These are phyloP conservation scores for Eutolmus rufibarbis DNA, from an alignment of 2,888 invertebrate genomes.

Conservation along the genomic window DNA sequence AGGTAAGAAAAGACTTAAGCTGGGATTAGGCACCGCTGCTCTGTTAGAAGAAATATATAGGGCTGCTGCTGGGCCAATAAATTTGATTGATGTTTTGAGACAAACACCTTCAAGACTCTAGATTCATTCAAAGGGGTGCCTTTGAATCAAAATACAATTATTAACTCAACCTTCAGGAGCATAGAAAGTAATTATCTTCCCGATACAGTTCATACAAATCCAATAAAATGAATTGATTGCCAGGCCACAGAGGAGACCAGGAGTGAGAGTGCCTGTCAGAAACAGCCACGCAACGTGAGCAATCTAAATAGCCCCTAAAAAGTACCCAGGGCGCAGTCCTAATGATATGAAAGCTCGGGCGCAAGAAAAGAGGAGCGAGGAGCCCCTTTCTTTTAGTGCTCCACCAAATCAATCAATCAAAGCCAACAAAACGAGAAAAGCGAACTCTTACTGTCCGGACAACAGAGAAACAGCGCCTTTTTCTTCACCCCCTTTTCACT, in stretches of 20 bases:
- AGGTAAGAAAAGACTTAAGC: background rate
- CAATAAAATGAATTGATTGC: background rate
- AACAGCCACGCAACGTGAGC: background rate
- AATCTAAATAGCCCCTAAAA: background rate
- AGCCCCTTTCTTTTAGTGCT: background rate
- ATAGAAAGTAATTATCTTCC: background rate
- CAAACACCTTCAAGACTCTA: background rate
- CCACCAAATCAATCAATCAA: slow-evolving; percentile 13
- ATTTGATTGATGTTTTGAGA: background rate
- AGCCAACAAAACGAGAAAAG: background rate
- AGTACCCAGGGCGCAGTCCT: background rate
- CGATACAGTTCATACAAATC: background rate
- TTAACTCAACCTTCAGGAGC: background rate
- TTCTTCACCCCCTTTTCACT: background rate
- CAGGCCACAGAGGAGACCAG: background rate
- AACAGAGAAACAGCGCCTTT: background rate
- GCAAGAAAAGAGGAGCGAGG: background rate
- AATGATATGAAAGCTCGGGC: background rate
- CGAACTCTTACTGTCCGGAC: background rate
- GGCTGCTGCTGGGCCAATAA: background rate
- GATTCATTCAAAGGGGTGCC: background rate
- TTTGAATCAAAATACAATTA: background rate
- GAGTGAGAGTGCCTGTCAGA: background rate
- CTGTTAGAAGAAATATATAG: background rate
- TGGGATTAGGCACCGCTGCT: background rate